Evolutionary conservation across 2,113 vertebrate genomes (phyloP).

Genomic region (Hemibagrus wyckioides): DNA sequence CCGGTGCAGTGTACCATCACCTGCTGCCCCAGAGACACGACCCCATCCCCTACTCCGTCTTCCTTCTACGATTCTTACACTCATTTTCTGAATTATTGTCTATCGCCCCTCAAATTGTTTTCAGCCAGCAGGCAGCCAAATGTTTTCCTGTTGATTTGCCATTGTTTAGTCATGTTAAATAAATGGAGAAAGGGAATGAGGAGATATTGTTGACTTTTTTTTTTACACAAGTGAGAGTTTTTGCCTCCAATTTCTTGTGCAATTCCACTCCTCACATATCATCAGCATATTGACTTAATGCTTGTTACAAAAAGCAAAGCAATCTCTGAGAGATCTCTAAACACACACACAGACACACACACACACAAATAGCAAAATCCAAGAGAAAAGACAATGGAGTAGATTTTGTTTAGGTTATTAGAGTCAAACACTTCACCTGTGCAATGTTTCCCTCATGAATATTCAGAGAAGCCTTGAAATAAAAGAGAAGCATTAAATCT

Average conservation of each 20-base stretch:
- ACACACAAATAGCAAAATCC: constrained; percentile 5
- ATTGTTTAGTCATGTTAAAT: constrained; percentile 20
- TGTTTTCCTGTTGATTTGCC: constrained; percentile 27
- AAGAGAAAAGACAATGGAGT: constrained; percentile 60
- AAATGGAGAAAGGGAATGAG: constrained; percentile 2
- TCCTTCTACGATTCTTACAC: not conserved
- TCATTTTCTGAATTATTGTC: constrained; percentile 34
- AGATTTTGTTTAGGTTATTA: constrained; percentile 66
- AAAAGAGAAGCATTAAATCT: constrained; percentile 49
- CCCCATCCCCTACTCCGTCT: constrained; percentile 20
- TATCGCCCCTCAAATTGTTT: not conserved
- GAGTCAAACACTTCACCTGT: constrained; percentile 75
- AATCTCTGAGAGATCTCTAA: constrained; percentile 64
- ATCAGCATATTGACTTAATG: constrained; percentile 73
- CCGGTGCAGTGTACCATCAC: constrained; percentile 68
- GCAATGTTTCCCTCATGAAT: constrained; percentile 71
- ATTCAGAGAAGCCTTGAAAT: constrained; percentile 67
- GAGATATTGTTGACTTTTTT: constrained; percentile 11
- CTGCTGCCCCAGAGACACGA: constrained; percentile 50
- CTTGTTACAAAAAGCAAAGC: constrained; percentile 60
- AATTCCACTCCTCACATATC: constrained; percentile 60
- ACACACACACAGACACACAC: not conserved
- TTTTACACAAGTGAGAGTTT: not conserved
- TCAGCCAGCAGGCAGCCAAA: not conserved
- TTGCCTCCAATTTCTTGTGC: not conserved